Percentiles rank a stretch among this genome's conserved stretches.
Evolutionary conservation across 2,113 vertebrate genomes (phyloP).

Genomic region (Cyphomyrus plagiostoma): DNA sequence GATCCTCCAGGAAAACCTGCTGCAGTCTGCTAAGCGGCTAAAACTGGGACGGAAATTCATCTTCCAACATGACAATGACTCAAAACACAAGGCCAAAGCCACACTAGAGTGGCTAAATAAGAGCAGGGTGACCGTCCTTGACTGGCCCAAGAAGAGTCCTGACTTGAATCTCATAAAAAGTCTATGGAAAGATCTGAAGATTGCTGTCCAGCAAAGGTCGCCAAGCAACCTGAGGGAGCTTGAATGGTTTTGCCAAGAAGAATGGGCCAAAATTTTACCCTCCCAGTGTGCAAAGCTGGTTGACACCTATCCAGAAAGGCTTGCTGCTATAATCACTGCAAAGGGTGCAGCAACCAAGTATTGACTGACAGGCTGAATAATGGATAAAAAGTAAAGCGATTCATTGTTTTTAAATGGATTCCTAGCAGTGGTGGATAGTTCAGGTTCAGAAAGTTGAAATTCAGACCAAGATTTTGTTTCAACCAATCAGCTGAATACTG

Average conservation of each 20-base stretch:
- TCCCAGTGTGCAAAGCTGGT: neutral
- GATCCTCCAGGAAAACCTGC: neutral
- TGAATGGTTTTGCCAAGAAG: conserved; percentile 2
- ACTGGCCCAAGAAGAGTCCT: neutral
- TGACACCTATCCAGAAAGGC: neutral
- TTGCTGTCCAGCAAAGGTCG: neutral
- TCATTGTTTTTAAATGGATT: neutral
- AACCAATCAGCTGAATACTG: neutral
- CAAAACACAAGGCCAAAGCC: neutral
- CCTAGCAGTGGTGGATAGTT: neutral
- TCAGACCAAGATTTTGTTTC: neutral
- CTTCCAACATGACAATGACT: conserved; percentile 3
- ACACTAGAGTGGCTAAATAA: neutral
- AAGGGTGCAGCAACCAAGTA: neutral
- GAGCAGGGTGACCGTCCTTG: neutral
- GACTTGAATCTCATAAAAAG: neutral
- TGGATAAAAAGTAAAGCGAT: neutral
- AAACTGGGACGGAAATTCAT: neutral
- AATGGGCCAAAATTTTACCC: neutral
- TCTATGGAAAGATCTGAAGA: neutral
- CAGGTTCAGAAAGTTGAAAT: neutral
- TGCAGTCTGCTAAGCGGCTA: neutral
- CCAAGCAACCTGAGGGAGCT: neutral
- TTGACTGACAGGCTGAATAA: neutral
- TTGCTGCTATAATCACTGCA: neutral